phyloP scores from a whole-genome alignment of 1,140 invertebrate genomes.

The Bathynomus jamesi region DNA sequence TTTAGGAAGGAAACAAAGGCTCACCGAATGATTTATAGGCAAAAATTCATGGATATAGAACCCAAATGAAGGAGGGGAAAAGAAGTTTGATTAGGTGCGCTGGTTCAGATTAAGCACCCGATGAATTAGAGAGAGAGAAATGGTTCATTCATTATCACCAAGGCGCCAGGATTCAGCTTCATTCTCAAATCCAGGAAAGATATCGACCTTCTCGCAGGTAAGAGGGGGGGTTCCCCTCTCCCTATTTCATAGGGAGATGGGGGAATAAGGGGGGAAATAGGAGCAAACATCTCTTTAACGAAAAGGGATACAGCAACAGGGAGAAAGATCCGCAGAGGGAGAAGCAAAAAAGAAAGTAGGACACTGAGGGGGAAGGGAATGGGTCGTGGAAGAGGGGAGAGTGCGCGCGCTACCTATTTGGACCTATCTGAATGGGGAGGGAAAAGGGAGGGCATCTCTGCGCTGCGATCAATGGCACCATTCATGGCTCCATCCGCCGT shows the following conservation, averaged over 20 bases:
- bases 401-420: not conserved
- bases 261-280: conserved; percentile 8
- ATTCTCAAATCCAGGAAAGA: too few relatives aligned
- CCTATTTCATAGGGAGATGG: not conserved
- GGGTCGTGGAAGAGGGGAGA: not conserved
- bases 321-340: not conserved
- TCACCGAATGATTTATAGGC: too few relatives aligned
- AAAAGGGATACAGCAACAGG: not conserved
- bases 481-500: not conserved
- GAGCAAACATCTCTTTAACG: not conserved
- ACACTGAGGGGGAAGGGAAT: not conserved
- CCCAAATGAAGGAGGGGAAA: too few relatives aligned
- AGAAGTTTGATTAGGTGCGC: too few relatives aligned
- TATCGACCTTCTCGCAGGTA: not conserved
- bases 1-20: too few relatives aligned
- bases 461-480: not conserved
- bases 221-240: not conserved
- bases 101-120: too few relatives aligned
- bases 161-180: too few relatives aligned
- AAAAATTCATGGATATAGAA: too few relatives aligned
- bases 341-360: not conserved
- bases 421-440: not conserved
- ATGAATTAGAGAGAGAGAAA: too few relatives aligned
- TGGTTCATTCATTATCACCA: too few relatives aligned
- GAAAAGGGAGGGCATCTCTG: not conserved